Evolutionary conservation across 2,113 vertebrate genomes (phyloP).

Genomic region (rabbit (Oryctolagus cuniculus)): DNA sequence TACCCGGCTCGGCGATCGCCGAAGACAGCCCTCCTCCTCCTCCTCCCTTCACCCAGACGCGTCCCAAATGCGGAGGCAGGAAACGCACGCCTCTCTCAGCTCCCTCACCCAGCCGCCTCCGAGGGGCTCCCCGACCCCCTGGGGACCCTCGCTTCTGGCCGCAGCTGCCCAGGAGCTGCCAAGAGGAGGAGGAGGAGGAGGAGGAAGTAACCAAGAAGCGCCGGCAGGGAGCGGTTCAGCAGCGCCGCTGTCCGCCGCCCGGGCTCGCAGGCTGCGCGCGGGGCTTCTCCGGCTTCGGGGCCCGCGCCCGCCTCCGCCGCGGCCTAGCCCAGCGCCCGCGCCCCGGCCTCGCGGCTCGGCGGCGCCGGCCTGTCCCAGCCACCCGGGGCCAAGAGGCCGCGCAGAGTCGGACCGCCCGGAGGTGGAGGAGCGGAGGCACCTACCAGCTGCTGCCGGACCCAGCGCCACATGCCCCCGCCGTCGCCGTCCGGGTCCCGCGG

Average conservation of each 20-base stretch:
- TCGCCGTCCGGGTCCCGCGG: conserved; percentile 66
- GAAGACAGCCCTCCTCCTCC: neutral
- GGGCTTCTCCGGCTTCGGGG: neutral
- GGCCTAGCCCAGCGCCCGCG: neutral
- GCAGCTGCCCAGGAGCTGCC: neutral
- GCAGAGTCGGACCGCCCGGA: neutral
- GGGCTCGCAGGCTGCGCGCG: neutral
- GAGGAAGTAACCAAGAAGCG: neutral
- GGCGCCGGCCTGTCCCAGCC: neutral
- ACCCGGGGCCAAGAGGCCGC: neutral
- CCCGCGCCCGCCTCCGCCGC: neutral
- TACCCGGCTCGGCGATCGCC: neutral
- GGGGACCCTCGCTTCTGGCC: neutral
- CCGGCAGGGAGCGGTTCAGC: neutral
- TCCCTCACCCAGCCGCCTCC: neutral
- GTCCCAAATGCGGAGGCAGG: neutral
- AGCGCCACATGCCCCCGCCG: conserved; percentile 93
- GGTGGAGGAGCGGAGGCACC: conserved; percentile 62
- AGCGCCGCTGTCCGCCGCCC: neutral
- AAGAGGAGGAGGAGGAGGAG: no score
- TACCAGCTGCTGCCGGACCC: conserved; percentile 99
- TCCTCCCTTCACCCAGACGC: neutral
- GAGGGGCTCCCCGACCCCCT: neutral
- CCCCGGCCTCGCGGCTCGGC: neutral
- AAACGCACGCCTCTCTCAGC: neutral